phyloP scores from a whole-genome alignment of 2,888 invertebrate species.

The Catonia carolina region DNA sequence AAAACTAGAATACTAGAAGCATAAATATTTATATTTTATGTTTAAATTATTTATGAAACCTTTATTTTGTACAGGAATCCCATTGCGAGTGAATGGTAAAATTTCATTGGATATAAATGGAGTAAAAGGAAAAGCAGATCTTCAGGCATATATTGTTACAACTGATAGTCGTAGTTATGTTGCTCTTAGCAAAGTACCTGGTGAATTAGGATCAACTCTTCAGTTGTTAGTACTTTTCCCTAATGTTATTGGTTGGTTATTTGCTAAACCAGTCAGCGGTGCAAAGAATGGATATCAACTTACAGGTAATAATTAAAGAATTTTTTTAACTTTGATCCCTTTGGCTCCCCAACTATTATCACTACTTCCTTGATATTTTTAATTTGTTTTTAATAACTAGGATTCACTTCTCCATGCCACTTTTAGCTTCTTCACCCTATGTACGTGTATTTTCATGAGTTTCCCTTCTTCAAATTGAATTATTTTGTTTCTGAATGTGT shows the following conservation, averaged over 20 bases:
- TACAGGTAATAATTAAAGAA: constrained; percentile 54
- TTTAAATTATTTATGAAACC: constrained; percentile 1
- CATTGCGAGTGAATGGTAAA: constrained; percentile 82
- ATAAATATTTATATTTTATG: too few species aligned
- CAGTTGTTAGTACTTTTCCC: constrained; percentile 80
- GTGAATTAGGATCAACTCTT: constrained; percentile 66
- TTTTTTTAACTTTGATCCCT: too few species aligned
- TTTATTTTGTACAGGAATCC: constrained; percentile 55
- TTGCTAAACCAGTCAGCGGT: constrained; percentile 69
- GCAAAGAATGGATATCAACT: constrained; percentile 85
- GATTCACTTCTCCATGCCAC: too few species aligned
- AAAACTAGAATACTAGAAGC: too few species aligned
- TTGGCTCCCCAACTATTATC: too few species aligned
- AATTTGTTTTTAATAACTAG: too few species aligned
- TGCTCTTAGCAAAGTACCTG: constrained; percentile 75
- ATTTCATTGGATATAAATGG: constrained; percentile 80
- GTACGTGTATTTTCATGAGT: too few species aligned
- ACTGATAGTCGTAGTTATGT: constrained; percentile 83
- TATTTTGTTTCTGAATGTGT: too few species aligned
- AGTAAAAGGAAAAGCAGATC: constrained; percentile 61
- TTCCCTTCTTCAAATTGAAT: too few species aligned
- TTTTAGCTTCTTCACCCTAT: too few species aligned
- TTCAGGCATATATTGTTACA: constrained; percentile 89
- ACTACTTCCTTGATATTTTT: too few species aligned
- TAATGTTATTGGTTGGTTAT: constrained; percentile 80